These are phyloP conservation scores for Microhierax caerulescens DNA, from an alignment of 2,797 vertebrate species.

Conservation along the genomic window DNA sequence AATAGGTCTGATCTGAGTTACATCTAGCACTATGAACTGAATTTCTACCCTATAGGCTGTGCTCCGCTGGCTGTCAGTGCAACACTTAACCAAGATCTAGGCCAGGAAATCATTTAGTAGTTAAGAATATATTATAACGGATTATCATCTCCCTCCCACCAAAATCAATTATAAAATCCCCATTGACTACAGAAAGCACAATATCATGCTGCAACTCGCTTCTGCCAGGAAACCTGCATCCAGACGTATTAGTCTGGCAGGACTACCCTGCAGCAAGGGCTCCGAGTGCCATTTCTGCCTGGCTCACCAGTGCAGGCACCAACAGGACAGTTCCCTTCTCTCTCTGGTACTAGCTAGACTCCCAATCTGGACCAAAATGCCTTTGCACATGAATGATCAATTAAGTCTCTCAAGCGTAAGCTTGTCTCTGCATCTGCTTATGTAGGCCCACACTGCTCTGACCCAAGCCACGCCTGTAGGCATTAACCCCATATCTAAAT, in stretches of 20 bases:
- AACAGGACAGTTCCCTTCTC: not conserved
- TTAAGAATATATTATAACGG: not conserved
- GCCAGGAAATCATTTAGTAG: not conserved
- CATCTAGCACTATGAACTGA: not conserved
- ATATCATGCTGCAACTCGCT: not conserved
- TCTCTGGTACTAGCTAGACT: not conserved
- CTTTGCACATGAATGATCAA: slow-evolving; percentile 20
- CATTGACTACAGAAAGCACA: not conserved
- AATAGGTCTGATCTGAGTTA: not conserved
- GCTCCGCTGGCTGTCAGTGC: not conserved
- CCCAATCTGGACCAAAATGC: not conserved
- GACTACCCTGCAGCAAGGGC: not conserved
- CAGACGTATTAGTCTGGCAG: not conserved
- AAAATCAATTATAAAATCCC: not conserved
- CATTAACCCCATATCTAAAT: not conserved
- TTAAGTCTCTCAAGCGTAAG: not conserved
- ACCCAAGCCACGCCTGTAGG: not conserved
- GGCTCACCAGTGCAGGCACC: not conserved
- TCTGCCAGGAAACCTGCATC: not conserved
- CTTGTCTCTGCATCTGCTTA: not conserved
- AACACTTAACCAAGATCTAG: not conserved
- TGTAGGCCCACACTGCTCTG: not conserved
- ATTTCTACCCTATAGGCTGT: not conserved
- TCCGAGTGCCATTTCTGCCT: not conserved
- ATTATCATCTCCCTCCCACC: not conserved